Percentiles rank a stretch among this genome's conserved stretches.
Evolutionary conservation across 1,140 invertebrate species (phyloP).

Genomic region (Drosophila mayri): DNA sequence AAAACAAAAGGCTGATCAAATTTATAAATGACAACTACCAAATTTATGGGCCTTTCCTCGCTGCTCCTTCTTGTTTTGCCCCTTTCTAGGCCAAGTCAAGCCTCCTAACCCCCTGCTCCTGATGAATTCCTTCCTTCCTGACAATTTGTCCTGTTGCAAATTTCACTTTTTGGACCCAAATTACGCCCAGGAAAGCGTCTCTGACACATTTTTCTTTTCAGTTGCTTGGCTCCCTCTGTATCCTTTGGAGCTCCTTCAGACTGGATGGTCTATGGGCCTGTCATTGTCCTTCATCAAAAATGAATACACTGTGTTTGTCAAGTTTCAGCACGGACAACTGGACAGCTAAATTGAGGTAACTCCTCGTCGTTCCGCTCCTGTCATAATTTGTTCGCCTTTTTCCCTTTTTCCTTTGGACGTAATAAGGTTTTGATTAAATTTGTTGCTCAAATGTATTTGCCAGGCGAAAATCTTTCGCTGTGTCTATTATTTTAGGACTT

Average conservation of each 20-base stretch:
- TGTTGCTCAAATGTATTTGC: slow-evolving; percentile 53
- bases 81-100: not conserved
- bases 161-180: slow-evolving; percentile 48
- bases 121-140: slow-evolving; percentile 13
- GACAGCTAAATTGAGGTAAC: slow-evolving; percentile 32
- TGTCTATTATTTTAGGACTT: slow-evolving; percentile 58
- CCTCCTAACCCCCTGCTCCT: not conserved
- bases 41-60: slow-evolving; percentile 55
- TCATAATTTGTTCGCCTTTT: slow-evolving; percentile 36
- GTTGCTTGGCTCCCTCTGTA: not conserved
- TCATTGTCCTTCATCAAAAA: slow-evolving; percentile 43
- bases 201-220: slow-evolving; percentile 31
- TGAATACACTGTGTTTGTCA: slow-evolving; percentile 41
- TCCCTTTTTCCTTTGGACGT: slow-evolving; percentile 11
- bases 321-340: slow-evolving; percentile 23
- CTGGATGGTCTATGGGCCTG: slow-evolving; percentile 1
- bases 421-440: slow-evolving; percentile 78
- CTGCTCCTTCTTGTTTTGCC: slow-evolving; percentile 8
- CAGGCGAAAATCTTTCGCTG: slow-evolving; percentile 43
- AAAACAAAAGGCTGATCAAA: slow-evolving; percentile 71
- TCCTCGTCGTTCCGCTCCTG: slow-evolving; percentile 8
- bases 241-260: no score
- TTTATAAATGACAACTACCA: slow-evolving; percentile 76
- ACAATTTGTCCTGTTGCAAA: slow-evolving; percentile 42
- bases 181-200: slow-evolving; percentile 16